Evolutionary conservation across 2,797 vertebrate species (phyloP).

Genomic region (Cryptoblepharus egeriae): DNA sequence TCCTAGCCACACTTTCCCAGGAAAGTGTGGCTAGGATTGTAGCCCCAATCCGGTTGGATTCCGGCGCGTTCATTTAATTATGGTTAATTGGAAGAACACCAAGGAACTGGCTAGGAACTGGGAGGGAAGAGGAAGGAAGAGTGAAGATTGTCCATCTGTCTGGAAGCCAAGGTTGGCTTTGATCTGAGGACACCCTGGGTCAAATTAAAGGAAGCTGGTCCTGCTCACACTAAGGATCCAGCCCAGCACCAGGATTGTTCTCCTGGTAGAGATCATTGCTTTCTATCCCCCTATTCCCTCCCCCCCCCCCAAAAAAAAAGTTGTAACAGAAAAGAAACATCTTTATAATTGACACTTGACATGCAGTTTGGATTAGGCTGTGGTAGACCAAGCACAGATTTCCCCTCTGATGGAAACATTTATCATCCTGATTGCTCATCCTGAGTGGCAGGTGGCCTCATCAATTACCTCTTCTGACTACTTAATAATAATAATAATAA

Average conservation of each 20-base stretch:
- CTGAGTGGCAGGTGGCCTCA: constrained; percentile 83
- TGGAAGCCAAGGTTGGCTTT: constrained; percentile 43
- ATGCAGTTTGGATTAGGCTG: constrained; percentile 78
- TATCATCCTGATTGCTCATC: constrained; percentile 82
- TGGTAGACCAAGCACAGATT: constrained; percentile 79
- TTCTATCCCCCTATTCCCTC: constrained; percentile 4
- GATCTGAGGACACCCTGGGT: not conserved
- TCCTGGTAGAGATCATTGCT: constrained; percentile 29
- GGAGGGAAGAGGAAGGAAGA: constrained; percentile 16
- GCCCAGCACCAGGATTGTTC: constrained; percentile 44
- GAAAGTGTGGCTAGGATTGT: too few relatives aligned
- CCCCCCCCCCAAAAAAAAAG: constrained; percentile 10
- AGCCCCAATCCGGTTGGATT: not conserved
- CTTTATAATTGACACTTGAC: constrained; percentile 84
- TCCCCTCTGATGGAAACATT: constrained; percentile 82
- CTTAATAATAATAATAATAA: too few relatives aligned
- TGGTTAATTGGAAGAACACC: constrained; percentile 15
- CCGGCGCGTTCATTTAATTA: not conserved
- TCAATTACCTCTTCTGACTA: constrained; percentile 83
- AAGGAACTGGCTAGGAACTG: constrained; percentile 1
- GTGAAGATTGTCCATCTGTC: constrained; percentile 39
- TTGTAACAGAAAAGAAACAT: constrained; percentile 75
- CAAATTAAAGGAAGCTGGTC: constrained; percentile 42
- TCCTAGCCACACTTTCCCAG: too few relatives aligned
- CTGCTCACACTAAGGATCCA: not conserved